Percentiles rank a stretch among this genome's conserved stretches.
Conservation (phyloP, 1,140 invertebrate genomes). For the Tetragnatha versicolor region DNA sequence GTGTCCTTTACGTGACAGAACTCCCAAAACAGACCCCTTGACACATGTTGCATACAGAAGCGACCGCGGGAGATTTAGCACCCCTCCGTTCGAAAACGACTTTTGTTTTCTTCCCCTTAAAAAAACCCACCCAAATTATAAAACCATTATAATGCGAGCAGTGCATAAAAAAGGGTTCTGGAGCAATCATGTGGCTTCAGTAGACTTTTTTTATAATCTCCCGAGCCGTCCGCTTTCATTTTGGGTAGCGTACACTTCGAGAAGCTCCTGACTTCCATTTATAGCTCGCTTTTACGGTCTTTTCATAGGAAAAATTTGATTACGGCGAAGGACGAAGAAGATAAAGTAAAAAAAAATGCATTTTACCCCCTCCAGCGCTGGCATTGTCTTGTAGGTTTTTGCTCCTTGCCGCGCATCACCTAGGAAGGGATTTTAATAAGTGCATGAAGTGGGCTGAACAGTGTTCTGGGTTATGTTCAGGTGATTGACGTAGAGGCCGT, state of each 20-base stretch:
- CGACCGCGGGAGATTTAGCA: neutral
- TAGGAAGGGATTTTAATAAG: conserved; percentile 40
- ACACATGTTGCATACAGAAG: conserved; percentile 10
- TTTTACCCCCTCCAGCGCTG: neutral
- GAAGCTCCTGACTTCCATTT: conserved; percentile 14
- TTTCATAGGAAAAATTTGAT: conserved; percentile 40
- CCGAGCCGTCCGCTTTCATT: conserved; percentile 30
- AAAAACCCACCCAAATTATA: neutral
- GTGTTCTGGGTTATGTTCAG: conserved; percentile 12
- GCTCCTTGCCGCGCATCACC: neutral
- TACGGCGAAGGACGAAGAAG: conserved; percentile 12
- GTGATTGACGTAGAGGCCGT: conserved; percentile 1
- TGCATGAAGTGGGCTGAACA: neutral
- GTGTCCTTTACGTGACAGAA: neutral
- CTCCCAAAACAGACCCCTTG: neutral
- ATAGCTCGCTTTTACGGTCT: conserved; percentile 29
- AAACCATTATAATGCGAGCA: conserved; percentile 10
- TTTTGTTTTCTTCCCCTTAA: conserved; percentile 14
- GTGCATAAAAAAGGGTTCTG: neutral
- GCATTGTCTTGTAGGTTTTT: neutral
- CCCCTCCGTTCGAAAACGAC: neutral
- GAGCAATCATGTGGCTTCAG: neutral
- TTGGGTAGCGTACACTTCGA: neutral
- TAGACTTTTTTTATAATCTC: neutral
- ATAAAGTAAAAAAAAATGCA: conserved; percentile 21